phyloP scores from a whole-genome alignment of 2,888 invertebrate species.

The Hecatera dysodea region DNA sequence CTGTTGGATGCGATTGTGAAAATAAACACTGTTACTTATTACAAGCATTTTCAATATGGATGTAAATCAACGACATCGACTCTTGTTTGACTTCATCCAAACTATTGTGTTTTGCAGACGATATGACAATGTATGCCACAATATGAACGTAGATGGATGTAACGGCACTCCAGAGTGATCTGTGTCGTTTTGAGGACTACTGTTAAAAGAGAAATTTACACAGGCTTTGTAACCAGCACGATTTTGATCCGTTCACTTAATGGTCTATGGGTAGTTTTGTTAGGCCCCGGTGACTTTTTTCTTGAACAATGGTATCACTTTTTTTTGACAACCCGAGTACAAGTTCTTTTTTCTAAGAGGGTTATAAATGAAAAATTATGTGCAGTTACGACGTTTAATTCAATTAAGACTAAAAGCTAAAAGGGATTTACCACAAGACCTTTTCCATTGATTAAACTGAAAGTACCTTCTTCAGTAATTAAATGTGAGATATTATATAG shows the following conservation, averaged over 20 bases:
- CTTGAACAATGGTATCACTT: background rate
- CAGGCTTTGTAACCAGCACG: too few species aligned
- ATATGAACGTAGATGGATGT: too few species aligned
- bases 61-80: too few species aligned
- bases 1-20: constrained; percentile 36
- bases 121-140: too few species aligned
- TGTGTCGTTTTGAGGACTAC: too few species aligned
- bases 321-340: background rate
- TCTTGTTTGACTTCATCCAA: too few species aligned
- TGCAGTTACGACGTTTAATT: background rate
- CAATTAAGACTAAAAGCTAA: constrained; percentile 10
- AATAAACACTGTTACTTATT: constrained; percentile 28
- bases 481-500: background rate
- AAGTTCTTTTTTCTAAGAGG: background rate
- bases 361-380: too few species aligned
- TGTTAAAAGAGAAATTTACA: too few species aligned
- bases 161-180: too few species aligned
- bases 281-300: background rate
- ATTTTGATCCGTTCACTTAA: too few species aligned
- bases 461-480: background rate
- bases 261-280: background rate
- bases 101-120: too few species aligned
- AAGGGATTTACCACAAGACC: background rate
- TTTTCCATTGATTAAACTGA: background rate
- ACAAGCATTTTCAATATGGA: constrained; percentile 9